phyloP scores from a whole-genome alignment of 2,113 vertebrate species.

The Elaphurus davidianus region DNA sequence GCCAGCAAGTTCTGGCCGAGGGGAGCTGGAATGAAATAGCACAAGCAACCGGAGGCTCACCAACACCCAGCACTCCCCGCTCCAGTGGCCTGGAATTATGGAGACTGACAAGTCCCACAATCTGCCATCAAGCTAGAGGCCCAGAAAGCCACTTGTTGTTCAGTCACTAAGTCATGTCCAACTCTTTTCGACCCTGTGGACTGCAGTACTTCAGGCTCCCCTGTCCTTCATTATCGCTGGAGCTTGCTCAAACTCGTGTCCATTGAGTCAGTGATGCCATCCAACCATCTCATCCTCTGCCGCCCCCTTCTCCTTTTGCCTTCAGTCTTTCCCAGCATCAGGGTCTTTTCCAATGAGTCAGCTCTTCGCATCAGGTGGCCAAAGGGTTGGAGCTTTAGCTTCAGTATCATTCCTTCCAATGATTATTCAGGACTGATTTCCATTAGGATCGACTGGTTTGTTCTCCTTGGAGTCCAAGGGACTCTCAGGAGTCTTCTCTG shows the following conservation, averaged over 20 bases:
- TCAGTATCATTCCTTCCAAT: background rate
- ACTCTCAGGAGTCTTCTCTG: background rate
- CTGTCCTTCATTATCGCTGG: background rate
- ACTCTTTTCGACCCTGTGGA: background rate
- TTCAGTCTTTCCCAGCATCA: background rate
- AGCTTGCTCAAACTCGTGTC: background rate
- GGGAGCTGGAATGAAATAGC: background rate
- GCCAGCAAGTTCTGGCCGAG: rapidly evolving
- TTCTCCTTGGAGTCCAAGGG: background rate
- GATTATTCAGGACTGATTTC: background rate
- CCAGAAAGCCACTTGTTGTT: background rate
- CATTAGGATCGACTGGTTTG: background rate
- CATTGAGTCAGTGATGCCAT: background rate
- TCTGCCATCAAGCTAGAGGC: background rate
- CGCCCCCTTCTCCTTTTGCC: background rate
- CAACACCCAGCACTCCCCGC: too few species aligned
- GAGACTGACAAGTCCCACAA: background rate
- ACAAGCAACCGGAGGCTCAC: rapidly evolving
- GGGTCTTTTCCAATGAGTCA: background rate
- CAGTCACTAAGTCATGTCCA: background rate
- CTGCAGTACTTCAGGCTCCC: background rate
- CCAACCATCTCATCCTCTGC: background rate
- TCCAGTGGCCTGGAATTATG: background rate
- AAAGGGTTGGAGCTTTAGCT: background rate
- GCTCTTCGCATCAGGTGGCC: background rate